Evolutionary conservation across 2,113 vertebrate genomes (phyloP).

Genomic region (Capreolus pygargus): DNA sequence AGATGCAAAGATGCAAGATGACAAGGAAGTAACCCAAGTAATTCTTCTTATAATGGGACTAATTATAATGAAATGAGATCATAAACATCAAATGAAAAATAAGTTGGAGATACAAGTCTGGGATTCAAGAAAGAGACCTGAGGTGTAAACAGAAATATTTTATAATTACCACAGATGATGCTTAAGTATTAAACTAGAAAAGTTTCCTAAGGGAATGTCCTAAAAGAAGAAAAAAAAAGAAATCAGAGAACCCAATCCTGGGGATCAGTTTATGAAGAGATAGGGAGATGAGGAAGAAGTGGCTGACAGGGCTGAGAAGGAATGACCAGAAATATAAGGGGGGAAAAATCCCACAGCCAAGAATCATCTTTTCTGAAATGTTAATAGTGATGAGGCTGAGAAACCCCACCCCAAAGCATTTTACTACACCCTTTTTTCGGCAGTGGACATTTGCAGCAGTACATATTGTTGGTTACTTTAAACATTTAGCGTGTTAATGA

Average conservation of each 20-base stretch:
- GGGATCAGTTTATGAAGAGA: not conserved
- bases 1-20: not conserved
- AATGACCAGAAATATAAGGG: not conserved
- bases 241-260: not conserved
- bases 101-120: not conserved
- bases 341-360: too few species aligned
- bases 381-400: not conserved
- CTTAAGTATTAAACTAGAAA: not conserved
- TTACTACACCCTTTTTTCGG: not conserved
- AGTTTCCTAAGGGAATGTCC: not conserved
- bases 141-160: not conserved
- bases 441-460: too few species aligned
- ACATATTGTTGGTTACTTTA: not conserved
- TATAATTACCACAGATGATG: not conserved
- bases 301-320: not conserved
- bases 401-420: accelerated
- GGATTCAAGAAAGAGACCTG: not conserved
- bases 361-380: not conserved
- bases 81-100: not conserved
- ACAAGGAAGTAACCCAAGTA: not conserved
- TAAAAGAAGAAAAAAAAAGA: not conserved
- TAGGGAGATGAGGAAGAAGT: not conserved
- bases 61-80: not conserved
- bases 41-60: not conserved
- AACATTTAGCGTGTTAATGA: not conserved